These are phyloP conservation scores for Microchirus variegatus DNA, from an alignment of 2,797 vertebrate genomes.

Conservation along the genomic window DNA sequence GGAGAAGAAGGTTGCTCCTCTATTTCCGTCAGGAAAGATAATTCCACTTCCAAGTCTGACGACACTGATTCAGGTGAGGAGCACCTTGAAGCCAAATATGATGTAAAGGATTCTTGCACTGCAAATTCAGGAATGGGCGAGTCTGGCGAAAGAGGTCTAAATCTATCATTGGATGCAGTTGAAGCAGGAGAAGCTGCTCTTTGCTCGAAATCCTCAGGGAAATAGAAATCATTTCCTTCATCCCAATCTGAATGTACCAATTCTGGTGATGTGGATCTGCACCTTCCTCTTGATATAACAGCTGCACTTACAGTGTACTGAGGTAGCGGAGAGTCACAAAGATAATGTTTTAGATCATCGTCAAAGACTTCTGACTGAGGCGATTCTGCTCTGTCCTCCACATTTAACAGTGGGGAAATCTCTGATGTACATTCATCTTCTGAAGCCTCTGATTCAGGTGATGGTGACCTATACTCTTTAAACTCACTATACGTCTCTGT, in stretches of 20 bases:
- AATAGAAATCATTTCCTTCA: conserved; percentile 37
- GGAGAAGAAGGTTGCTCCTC: conserved; percentile 52
- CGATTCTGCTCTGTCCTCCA: too few relatives aligned
- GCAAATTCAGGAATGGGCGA: conserved; percentile 3
- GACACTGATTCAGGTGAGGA: conserved; percentile 55
- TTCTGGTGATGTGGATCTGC: neutral
- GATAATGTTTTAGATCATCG: too few relatives aligned
- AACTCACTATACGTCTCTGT: neutral
- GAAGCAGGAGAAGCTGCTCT: conserved; percentile 57
- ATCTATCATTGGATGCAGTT: conserved; percentile 18
- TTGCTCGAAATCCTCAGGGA: conserved; percentile 40
- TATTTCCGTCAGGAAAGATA: neutral
- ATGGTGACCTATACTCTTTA: conserved; percentile 22
- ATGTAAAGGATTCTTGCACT: neutral
- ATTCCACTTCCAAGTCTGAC: conserved; percentile 52
- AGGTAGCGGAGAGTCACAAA: too few relatives aligned
- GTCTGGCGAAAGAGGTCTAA: conserved; percentile 47
- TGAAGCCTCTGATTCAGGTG: too few relatives aligned
- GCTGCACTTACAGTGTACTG: too few relatives aligned
- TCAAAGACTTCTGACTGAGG: too few relatives aligned
- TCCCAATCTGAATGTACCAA: conserved; percentile 52
- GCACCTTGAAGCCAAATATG: conserved; percentile 24
- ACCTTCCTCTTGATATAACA: too few relatives aligned
- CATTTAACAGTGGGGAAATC: too few relatives aligned
- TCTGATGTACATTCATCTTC: too few relatives aligned